Percentiles rank a stretch among this genome's conserved stretches.
These are phyloP conservation scores for Papilio dardanus DNA, from an alignment of 1,140 invertebrate genomes.

Conservation along the genomic window DNA sequence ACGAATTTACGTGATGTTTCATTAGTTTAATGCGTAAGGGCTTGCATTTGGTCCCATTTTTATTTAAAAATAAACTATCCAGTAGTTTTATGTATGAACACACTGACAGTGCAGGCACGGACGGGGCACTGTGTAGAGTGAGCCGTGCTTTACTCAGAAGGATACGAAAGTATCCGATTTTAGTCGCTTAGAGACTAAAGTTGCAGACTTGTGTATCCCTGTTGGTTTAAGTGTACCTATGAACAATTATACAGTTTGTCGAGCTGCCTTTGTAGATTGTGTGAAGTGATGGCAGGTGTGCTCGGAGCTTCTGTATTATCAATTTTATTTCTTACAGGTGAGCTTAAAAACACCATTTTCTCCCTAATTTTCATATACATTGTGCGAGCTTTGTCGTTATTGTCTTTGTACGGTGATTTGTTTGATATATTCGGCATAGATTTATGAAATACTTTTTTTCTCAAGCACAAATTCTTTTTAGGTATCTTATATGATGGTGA, in stretches of 20 bases:
- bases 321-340: constrained; percentile 60
- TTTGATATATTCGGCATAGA: constrained; percentile 67
- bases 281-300: constrained; percentile 65
- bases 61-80: too few relatives aligned
- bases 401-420: constrained; percentile 54
- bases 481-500: constrained; percentile 71
- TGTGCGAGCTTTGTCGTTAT: constrained; percentile 54
- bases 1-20: too few relatives aligned
- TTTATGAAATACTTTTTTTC: constrained; percentile 66
- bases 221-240: background rate
- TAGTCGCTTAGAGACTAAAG: too few relatives aligned
- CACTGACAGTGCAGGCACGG: too few relatives aligned
- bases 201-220: too few relatives aligned
- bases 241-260: constrained; percentile 61
- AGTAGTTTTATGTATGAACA: too few relatives aligned
- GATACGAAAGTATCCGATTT: too few relatives aligned
- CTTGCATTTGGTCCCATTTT: too few relatives aligned
- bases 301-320: constrained; percentile 43
- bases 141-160: too few relatives aligned
- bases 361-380: constrained; percentile 75
- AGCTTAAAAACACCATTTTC: constrained; percentile 71
- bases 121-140: too few relatives aligned
- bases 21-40: too few relatives aligned
- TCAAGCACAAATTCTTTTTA: constrained; percentile 62
- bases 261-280: constrained; percentile 72